These are phyloP conservation scores for Drosophila hawaiiensis DNA, from an alignment of 2,888 invertebrate species.

Conservation along the genomic window DNA sequence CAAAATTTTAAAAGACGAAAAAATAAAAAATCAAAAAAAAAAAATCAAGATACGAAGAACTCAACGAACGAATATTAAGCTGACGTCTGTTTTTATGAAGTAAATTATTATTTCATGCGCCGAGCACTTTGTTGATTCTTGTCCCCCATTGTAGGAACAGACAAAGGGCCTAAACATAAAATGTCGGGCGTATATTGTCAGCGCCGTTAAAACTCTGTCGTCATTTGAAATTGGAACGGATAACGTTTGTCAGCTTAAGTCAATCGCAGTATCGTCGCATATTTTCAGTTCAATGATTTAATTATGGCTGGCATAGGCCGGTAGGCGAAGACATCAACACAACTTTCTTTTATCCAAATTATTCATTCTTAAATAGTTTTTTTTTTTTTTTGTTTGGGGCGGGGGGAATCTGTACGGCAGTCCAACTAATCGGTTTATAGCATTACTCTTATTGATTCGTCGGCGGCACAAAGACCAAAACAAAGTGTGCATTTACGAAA, in stretches of 20 bases:
- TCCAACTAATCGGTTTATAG: slow-evolving; percentile 74
- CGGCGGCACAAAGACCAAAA: slow-evolving; percentile 54
- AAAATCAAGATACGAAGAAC: slow-evolving; percentile 43
- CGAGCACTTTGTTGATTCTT: slow-evolving; percentile 65
- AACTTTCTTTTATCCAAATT: slow-evolving; percentile 73
- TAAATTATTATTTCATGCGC: slow-evolving; percentile 77
- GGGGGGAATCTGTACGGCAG: slow-evolving; percentile 16
- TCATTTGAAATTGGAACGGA: slow-evolving; percentile 82
- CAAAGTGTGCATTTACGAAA: slow-evolving; percentile 57
- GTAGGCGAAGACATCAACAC: slow-evolving; percentile 44
- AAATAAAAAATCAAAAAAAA: slow-evolving; percentile 21
- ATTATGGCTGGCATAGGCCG: slow-evolving; percentile 48
- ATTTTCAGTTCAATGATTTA: slow-evolving; percentile 73
- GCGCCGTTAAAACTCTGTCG: slow-evolving; percentile 76
- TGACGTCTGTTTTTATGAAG: slow-evolving; percentile 76
- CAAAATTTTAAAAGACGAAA: slow-evolving; percentile 17
- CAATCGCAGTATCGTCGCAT: slow-evolving; percentile 58
- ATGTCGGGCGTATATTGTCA: slow-evolving; percentile 66
- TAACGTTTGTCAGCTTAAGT: slow-evolving; percentile 73
- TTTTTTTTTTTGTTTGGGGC: slow-evolving; percentile 14
- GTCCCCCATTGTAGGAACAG: slow-evolving; percentile 53
- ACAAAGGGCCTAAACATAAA: slow-evolving; percentile 56
- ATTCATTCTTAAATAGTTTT: slow-evolving; percentile 65
- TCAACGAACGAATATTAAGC: slow-evolving; percentile 62
- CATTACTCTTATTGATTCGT: slow-evolving; percentile 59